Percentiles rank a stretch among this genome's conserved stretches.
These are phyloP conservation scores for Scalopus aquaticus DNA, from an alignment of 2,113 vertebrate genomes.

Conservation along the genomic window DNA sequence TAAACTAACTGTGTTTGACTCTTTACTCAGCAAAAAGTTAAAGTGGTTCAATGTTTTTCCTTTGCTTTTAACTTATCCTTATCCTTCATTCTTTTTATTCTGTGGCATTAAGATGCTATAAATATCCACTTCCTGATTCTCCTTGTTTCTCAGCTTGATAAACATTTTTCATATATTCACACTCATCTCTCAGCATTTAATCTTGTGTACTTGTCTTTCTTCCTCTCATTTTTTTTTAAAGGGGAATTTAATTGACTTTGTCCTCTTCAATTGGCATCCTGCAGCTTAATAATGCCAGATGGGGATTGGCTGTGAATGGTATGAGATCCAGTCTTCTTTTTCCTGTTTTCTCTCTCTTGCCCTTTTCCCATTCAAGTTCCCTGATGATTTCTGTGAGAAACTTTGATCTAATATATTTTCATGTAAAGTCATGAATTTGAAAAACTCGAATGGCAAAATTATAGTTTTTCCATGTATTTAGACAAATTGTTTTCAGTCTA, in stretches of 20 bases:
- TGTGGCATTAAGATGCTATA: neutral
- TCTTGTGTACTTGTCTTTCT: neutral
- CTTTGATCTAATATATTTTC: neutral
- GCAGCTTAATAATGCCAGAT: neutral
- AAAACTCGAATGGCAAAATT: neutral
- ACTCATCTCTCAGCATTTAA: neutral
- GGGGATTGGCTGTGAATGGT: neutral
- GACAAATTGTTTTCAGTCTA: neutral
- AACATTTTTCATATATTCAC: slow-evolving; percentile 1
- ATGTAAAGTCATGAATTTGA: neutral
- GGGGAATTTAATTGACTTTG: neutral
- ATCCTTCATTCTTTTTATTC: neutral
- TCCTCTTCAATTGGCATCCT: neutral
- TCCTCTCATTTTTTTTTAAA: slow-evolving; percentile 8
- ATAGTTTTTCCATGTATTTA: neutral
- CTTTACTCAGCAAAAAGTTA: slow-evolving; percentile 34
- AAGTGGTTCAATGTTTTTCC: neutral
- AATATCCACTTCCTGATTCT: slow-evolving; percentile 12
- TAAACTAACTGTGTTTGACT: neutral
- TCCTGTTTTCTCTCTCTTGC: neutral
- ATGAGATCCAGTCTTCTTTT: neutral
- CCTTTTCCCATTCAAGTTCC: neutral
- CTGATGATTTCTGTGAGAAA: neutral
- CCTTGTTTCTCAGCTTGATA: neutral
- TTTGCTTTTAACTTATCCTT: neutral